Evolutionary conservation across 1,140 invertebrate species (phyloP).

Genomic region (Drosophila carrolli): DNA sequence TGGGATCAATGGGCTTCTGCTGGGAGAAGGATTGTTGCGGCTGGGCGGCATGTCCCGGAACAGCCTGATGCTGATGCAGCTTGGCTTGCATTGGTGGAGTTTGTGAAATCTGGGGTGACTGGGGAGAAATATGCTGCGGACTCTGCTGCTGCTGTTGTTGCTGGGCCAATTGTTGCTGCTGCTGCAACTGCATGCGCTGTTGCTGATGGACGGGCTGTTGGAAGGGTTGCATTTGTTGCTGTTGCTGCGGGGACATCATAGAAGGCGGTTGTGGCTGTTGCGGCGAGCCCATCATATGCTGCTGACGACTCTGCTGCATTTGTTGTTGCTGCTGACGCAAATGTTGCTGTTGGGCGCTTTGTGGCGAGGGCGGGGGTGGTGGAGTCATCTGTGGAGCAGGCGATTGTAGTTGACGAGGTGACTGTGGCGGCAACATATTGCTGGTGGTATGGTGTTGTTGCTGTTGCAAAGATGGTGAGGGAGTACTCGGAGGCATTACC

Average conservation of each 20-base stretch:
- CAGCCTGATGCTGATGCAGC: constrained; percentile 51
- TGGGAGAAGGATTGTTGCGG: constrained; percentile 66
- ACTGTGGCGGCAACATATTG: constrained; percentile 77
- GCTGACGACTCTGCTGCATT: constrained; percentile 66
- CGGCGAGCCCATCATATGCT: constrained; percentile 70
- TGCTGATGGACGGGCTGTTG: constrained; percentile 69
- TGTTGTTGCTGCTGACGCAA: constrained; percentile 70
- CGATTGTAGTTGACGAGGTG: constrained; percentile 76
- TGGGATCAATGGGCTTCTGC: constrained; percentile 74
- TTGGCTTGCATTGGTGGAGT: constrained; percentile 68
- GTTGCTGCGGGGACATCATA: constrained; percentile 71
- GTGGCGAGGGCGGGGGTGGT: constrained; percentile 76
- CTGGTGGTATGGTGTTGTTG: constrained; percentile 62
- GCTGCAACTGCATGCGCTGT: constrained; percentile 64
- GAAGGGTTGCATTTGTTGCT: constrained; percentile 63
- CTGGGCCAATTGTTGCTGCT: constrained; percentile 66
- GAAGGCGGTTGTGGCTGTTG: constrained; percentile 61
- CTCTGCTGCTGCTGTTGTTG: constrained; percentile 69
- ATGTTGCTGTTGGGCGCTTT: constrained; percentile 84
- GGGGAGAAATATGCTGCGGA: constrained; percentile 72
- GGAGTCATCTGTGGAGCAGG: constrained; percentile 84
- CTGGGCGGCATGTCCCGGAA: constrained; percentile 33
- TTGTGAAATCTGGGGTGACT: constrained; percentile 72
- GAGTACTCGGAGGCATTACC: constrained; percentile 67
- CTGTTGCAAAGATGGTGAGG: constrained; percentile 67